Base-by-base conservation (phyloP, 2,888 invertebrate species). In the Sarcophaga variegata region DNA sequence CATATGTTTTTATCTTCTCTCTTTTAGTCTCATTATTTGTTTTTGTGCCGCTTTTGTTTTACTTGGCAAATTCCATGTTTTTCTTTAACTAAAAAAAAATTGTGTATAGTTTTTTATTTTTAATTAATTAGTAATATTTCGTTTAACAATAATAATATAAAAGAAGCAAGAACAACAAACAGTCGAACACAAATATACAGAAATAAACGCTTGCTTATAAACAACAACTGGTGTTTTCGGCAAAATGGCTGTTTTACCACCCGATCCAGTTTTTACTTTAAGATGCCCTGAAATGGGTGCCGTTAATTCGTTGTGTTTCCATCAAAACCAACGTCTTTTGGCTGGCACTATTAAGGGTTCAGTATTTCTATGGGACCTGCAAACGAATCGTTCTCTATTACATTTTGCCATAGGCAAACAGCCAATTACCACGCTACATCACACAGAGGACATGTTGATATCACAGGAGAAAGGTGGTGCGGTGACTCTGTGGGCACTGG, bases 351-450 rank as follows among this genome's bases (percentile, higher is more conserved):
- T 96, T 91, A 95, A 95, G 92, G 97, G 97, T 89, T 95, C 94
- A 90, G 95, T 97, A 89, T 96, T 96, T 93, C 95, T 96, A 91
- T 97, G 96, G 96, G 96, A 97, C 94, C 94, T 97, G 92, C 95
- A 96, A 96, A 96, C 95, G 76, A 96, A 96, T 92, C 95, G 97
- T 89, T 94, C 96, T 88, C 94, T 95, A 88, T 94, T 95, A 88
- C 96, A 96, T 92, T 95, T 96, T 90, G 93, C 95, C 90, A 95
- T 96, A 92, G 96, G 96, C 90, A 94, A 94, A 91, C 94, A 95
- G 91, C 93, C 93, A 4, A 91, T 93, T n/a, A 92, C 91, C n/a
- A 90, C 90, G 72, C 86, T 93, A 22, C 92, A 92, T 90, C 95
- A 95, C 90, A 94, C 95, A 4, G 94, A 94, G 80, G 94, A 95